Base-by-base conservation (phyloP, 2,113 vertebrate genomes). In the Polypterus senegalus region DNA sequence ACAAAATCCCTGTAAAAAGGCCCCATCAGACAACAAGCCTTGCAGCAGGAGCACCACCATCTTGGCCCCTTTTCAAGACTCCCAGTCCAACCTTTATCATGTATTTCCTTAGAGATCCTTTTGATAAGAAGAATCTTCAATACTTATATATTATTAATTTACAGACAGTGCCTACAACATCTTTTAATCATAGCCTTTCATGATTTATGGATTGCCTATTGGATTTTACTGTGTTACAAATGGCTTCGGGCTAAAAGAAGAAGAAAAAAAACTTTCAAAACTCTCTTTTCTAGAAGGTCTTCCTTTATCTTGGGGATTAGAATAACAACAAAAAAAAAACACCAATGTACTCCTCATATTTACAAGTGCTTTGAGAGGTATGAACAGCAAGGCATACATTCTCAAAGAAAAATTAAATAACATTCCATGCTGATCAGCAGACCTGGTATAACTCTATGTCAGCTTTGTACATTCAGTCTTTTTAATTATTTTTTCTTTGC, bases 171-270 rank as follows among this genome's bases (percentile, higher is more conserved):
- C 51, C 60, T 45, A 54, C 60, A 54, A 54, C 60, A 61, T 61
- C 44, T 54, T 47, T 61, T 61, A 61, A 61, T 61, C 60, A 61
- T 53, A 61, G 9, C 49, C 51, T 61, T 61, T 61, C 51, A 61
- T 54, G 60, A 49, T 61, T 61, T 61, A 54, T 54, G 60, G 49
- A 54, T 52, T 61, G 49, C 49, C 60, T 61, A 51, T 61, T 61
- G 49, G 60, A 61, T 53, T 53, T 61, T 53, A 53, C 27, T 61
- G 49, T 7, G 49, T 54, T 46, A 53, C 60, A 61, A 61, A 47
- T 54, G 60, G 52, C 60, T 49, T n/a, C 6, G 43, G 60, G 60
- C 60, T 46, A 61, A 45, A 61, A 54, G 3, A 6, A 51, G 9
- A 51, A 51, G 6, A 51, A 27, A 27, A n/a, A 61, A 61, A 54